Base-by-base conservation (phyloP, 2,888 invertebrate genomes). In the Sphaerophoria taeniata region DNA sequence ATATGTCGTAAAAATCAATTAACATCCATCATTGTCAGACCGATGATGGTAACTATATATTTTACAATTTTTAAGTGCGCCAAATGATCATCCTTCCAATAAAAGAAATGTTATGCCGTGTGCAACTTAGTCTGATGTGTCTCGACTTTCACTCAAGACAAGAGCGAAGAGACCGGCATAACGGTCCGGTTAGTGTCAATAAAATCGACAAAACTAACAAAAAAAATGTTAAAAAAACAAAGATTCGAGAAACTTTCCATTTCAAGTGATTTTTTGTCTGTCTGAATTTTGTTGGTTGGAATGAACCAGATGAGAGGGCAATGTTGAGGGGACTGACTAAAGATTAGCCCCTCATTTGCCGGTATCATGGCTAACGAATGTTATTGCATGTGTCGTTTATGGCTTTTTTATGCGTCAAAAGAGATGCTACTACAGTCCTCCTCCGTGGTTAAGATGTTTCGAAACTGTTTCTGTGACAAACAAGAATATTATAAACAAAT, bases 301-400 rank as follows among this genome's bases (percentile, higher is more conserved):
- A 56, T 34, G 78, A 84, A 39, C 74, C 73, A 74, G 56, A 65
- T 67, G 53, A 51, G 34, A 36, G 56, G 14, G 47, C 12, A 45
- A 24, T 12, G n/a, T 60, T 12, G 11, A 9, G 60, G 31, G 7
- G 9, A 16, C 24, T 53, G 1, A 4, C 6, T 12, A 49, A 56
- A 74, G 77, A 60, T 31, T n/a, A 7, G 78, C 85, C 81, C 73
- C 33, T 69, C 36, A 24, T 24, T 34, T n/a, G 47, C 65, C 65
- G 71, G 71, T 49, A 63, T 6, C 63, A 45, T 55, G 39, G 39
- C 39, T 9, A 43, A 49, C 33, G n/a, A 71, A 67, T 65, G 24
- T 60, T 71, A 88, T 88, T 89, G 88, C 87, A 89, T 5, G 45
- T 12, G 14, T 87, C 88, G 89, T 67, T 47, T 45, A 71, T 61